These are phyloP conservation scores for Acipenser transmontanus DNA, from an alignment of 2,797 vertebrate genomes.

Conservation along the genomic window DNA sequence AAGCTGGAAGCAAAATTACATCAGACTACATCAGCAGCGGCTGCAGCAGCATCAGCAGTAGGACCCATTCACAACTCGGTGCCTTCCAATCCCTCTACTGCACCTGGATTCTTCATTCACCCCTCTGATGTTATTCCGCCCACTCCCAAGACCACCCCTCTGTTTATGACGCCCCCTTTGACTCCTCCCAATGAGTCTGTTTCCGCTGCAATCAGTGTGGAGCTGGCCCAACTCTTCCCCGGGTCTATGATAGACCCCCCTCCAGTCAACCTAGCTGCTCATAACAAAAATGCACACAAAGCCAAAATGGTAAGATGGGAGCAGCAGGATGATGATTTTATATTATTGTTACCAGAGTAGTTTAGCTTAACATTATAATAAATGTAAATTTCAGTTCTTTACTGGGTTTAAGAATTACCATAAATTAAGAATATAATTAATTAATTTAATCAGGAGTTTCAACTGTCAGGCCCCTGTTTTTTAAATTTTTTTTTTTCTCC, in stretches of 20 bases:
- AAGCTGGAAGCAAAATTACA: conserved; percentile 97
- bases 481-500: too few species aligned
- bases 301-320: conserved; percentile 75
- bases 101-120: conserved; percentile 96
- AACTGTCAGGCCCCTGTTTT: background rate
- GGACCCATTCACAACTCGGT: conserved; percentile 91
- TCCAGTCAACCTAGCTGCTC: conserved; percentile 86
- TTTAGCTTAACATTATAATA: conserved; percentile 8
- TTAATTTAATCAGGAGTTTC: too few species aligned
- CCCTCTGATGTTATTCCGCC: conserved; percentile 96
- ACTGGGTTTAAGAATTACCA: background rate
- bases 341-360: too few species aligned
- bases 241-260: conserved; percentile 89
- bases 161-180: conserved; percentile 97
- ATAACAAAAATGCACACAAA: conserved; percentile 86
- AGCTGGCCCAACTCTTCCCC: conserved; percentile 93
- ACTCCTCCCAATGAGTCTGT: conserved; percentile 95
- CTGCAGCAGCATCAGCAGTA: conserved; percentile 59
- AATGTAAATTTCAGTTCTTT: background rate
- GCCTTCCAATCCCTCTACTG: conserved; percentile 85
- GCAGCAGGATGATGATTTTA: too few species aligned
- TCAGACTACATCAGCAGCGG: conserved; percentile 83
- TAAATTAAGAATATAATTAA: too few species aligned
- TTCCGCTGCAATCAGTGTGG: conserved; percentile 89
- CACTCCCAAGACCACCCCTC: conserved; percentile 94